Conservation (phyloP, 2,797 vertebrate species). For the Coreius guichenoti region DNA sequence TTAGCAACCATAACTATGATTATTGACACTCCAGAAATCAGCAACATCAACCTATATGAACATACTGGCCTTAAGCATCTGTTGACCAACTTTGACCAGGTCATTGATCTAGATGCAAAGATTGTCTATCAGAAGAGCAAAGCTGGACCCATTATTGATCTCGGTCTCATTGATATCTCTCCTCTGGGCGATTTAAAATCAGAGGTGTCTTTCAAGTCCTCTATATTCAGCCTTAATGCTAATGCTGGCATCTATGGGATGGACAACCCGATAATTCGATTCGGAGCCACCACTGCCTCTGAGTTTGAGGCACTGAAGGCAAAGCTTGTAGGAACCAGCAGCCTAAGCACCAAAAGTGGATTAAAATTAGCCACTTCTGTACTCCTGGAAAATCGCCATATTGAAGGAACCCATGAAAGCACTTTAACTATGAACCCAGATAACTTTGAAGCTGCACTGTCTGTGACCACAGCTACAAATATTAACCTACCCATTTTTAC, state of each 20-base stretch:
- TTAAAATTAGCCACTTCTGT: slow-evolving; percentile 89
- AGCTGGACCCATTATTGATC: slow-evolving; percentile 74
- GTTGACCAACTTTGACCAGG: slow-evolving; percentile 86
- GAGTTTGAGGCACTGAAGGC: slow-evolving; percentile 83
- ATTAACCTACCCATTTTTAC: slow-evolving; percentile 77
- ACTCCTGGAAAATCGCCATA: slow-evolving; percentile 76
- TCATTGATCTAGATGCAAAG: slow-evolving; percentile 83
- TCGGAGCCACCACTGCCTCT: slow-evolving; percentile 84
- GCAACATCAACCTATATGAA: slow-evolving; percentile 87
- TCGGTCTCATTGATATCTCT: slow-evolving; percentile 81
- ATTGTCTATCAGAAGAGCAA: slow-evolving; percentile 87
- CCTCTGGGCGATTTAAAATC: slow-evolving; percentile 86
- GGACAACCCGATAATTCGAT: slow-evolving; percentile 84
- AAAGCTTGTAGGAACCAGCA: slow-evolving; percentile 88
- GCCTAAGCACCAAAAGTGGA: slow-evolving; percentile 86
- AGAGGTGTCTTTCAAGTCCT: slow-evolving; percentile 91
- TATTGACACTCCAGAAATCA: slow-evolving; percentile 79
- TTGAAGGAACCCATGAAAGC: slow-evolving; percentile 87
- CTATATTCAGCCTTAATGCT: slow-evolving; percentile 85
- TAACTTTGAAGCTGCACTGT: slow-evolving; percentile 76
- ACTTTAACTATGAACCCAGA: slow-evolving; percentile 81
- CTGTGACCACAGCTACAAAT: slow-evolving; percentile 77
- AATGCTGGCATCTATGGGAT: slow-evolving; percentile 85
- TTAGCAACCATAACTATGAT: slow-evolving; percentile 76
- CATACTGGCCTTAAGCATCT: slow-evolving; percentile 82